Conservation (phyloP, 2,113 vertebrate genomes). For the Bagarius yarrelli region DNA sequence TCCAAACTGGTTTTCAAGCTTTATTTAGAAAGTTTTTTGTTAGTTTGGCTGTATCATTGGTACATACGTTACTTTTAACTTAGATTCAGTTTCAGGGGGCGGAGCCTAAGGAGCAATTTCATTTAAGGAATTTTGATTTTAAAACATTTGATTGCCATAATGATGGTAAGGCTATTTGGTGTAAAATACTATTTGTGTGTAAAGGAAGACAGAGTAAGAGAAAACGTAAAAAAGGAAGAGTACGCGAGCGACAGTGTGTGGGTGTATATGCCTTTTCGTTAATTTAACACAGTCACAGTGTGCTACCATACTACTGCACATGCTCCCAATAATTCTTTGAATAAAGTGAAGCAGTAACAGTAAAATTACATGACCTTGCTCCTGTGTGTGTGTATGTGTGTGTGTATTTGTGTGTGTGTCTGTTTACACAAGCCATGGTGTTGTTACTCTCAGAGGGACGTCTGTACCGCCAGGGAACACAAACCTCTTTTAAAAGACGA, state of each 20-base stretch:
- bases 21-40: too few relatives aligned
- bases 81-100: background rate
- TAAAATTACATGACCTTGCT: background rate
- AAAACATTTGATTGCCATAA: too few relatives aligned
- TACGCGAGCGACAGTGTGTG: background rate
- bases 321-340: background rate
- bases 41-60: too few relatives aligned
- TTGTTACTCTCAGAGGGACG: background rate
- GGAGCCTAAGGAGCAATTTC: background rate
- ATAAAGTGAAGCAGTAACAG: background rate
- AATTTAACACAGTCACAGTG: background rate
- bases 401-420: background rate
- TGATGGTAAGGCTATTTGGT: too few relatives aligned
- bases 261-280: background rate
- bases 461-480: background rate
- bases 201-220: too few relatives aligned
- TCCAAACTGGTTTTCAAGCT: too few relatives aligned
- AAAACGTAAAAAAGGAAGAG: too few relatives aligned
- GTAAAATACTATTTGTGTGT: too few relatives aligned
- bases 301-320: background rate
- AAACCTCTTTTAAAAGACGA: slow-evolving; percentile 9
- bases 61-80: too few relatives aligned
- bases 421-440: background rate
- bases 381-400: background rate
- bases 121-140: too few relatives aligned